Evolutionary conservation across 2,113 vertebrate genomes (phyloP).

Genomic region (Cepphus grylle): DNA sequence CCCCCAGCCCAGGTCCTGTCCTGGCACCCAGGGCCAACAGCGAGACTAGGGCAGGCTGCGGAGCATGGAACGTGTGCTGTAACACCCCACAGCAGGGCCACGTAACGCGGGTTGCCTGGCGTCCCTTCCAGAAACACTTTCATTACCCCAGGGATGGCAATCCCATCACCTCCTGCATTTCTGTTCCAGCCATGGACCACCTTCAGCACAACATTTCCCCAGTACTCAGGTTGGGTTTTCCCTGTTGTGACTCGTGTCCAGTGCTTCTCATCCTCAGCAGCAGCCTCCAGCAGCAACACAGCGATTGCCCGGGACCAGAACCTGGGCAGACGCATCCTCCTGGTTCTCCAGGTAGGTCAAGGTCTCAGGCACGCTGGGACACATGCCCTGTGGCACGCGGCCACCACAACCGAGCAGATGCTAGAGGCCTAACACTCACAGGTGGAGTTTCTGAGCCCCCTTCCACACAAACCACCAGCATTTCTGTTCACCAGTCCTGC

Average conservation of each 20-base stretch:
- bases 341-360: not conserved
- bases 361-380: fast-evolving
- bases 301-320: fast-evolving
- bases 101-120: fast-evolving
- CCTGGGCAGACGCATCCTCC: not conserved
- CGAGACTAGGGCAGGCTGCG: fast-evolving
- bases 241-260: not conserved
- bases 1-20: not conserved
- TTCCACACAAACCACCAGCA: not conserved
- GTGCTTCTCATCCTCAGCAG: not conserved
- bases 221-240: fast-evolving
- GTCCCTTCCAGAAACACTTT: not conserved
- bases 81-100: not conserved
- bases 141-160: not conserved
- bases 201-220: too few relatives aligned
- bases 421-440: fast-evolving
- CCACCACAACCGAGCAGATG: not conserved
- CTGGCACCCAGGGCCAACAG: not conserved
- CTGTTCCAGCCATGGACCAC: not conserved
- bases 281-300: not conserved
- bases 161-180: not conserved
- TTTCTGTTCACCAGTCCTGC: not conserved
- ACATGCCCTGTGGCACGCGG: fast-evolving
- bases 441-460: not conserved
- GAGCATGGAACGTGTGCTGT: fast-evolving